Percentiles rank a stretch among this genome's conserved stretches.
phyloP scores from a whole-genome alignment of 1,140 invertebrate genomes.

The Drosophila persimilis region DNA sequence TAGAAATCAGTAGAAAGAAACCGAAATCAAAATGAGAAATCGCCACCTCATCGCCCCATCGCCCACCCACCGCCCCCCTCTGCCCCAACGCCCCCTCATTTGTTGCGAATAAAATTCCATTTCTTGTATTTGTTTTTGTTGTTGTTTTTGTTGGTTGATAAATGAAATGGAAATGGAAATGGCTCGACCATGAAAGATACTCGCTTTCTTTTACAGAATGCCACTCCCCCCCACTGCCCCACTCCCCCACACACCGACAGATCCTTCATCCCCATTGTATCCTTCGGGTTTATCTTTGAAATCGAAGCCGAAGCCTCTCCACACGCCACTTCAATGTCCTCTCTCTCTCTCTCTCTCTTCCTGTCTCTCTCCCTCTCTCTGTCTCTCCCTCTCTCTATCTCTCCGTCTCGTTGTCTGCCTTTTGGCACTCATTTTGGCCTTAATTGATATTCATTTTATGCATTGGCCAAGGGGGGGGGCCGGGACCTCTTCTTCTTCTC shows the following conservation, averaged over 20 bases:
- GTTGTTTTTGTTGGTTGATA: too few species aligned
- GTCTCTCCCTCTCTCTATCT: too few species aligned
- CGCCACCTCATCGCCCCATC: slow-evolving; percentile 36
- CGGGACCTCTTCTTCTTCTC: slow-evolving; percentile 10
- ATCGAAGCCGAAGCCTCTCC: slow-evolving; percentile 15
- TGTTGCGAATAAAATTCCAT: slow-evolving; percentile 2
- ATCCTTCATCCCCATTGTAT: slow-evolving; percentile 1
- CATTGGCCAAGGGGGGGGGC: slow-evolving; percentile 9
- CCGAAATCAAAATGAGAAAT: slow-evolving; percentile 65
- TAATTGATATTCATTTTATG: slow-evolving; percentile 65
- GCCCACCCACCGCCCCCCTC: too few species aligned
- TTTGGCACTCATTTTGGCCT: slow-evolving; percentile 39
- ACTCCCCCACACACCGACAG: too few species aligned
- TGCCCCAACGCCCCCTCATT: background rate
- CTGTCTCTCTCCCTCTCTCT: too few species aligned
- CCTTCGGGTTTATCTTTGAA: slow-evolving; percentile 20
- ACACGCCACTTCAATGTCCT: too few species aligned
- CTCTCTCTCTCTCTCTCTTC: too few species aligned
- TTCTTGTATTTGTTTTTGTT: background rate
- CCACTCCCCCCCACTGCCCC: slow-evolving; percentile 1
- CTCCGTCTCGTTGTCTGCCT: background rate
- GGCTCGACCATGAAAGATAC: background rate
- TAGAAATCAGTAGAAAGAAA: slow-evolving; percentile 57
- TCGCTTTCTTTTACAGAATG: slow-evolving; percentile 20
- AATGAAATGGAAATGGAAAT: background rate